Base-by-base conservation (phyloP, 2,888 invertebrate species). In the Tyria jacobaeae region DNA sequence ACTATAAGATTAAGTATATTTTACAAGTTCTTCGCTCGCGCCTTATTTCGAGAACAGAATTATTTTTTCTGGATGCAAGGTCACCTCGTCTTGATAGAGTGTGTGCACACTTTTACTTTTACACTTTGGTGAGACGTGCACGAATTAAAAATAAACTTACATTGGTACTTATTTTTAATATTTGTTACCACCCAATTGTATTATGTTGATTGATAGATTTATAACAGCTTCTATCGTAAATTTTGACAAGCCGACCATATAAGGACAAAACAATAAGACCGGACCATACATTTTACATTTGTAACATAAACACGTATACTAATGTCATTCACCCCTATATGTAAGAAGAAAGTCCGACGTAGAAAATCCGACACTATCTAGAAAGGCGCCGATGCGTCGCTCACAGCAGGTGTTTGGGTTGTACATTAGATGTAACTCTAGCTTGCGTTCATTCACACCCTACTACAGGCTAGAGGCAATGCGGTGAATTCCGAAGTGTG, bases 311-410 rank as follows among this genome's bases (percentile, higher is more conserved):
- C 60, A 55, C 53, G 51, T 58, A 53, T 62, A 39, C 56, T 44
- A 64, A 64, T 62, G 57, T 41, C 47, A 35, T 60, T 68, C 59
- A 75, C 62, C 70, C 56, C 53, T 10, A 37, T 62, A 15, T 52
- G 56, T 49, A 68, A 53, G 65, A n/a, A n/a, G n/a, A n/a, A n/a
- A n/a, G n/a, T n/a, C n/a, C n/a, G 53, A 66, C 53, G 63, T 54
- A 67, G 70, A 65, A 69, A 76, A 79, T 70, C 75, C 66, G 31
- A 53, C 39, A 35, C 62, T 54, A 66, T 70, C 62, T 54, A 57
- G 34, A 48, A n/a, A 69, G 77, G 79, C 78, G 79, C 78, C 78
- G 27, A 66, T 65, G 57, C 61, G 77, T 70, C 79, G 78, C 76
- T 71, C 77, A 39, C 79, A 76, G 78, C 78, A 76, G 78, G 79